These are phyloP conservation scores for Caretta caretta DNA, from an alignment of 2,113 vertebrate species.

Conservation along the genomic window DNA sequence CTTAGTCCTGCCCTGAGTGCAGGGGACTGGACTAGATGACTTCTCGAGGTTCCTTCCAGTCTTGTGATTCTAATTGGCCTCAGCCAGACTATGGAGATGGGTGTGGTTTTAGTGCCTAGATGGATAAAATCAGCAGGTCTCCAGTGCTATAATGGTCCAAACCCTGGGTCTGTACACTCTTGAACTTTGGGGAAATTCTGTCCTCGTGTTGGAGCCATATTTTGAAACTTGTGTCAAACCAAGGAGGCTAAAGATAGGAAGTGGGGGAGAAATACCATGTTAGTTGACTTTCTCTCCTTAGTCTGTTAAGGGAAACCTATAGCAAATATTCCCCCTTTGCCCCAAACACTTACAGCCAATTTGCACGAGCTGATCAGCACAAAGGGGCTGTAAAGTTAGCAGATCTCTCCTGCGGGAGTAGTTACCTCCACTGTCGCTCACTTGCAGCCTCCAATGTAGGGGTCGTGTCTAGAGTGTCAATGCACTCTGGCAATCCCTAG, in stretches of 20 bases:
- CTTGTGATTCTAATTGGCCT: not conserved
- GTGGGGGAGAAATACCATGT: not conserved
- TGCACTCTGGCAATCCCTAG: not conserved
- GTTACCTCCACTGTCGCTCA: not conserved
- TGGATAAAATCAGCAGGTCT: not conserved
- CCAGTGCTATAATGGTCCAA: not conserved
- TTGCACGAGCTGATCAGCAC: not conserved
- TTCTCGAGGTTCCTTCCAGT: too few relatives aligned
- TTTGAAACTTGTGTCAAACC: not conserved
- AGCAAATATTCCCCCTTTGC: not conserved
- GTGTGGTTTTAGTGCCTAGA: not conserved
- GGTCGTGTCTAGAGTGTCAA: not conserved
- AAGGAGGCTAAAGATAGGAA: not conserved
- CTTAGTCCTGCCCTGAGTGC: too few relatives aligned
- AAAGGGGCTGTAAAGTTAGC: not conserved
- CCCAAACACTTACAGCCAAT: not conserved
- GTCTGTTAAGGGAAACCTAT: not conserved
- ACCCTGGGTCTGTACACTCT: not conserved
- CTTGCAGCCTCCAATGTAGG: not conserved
- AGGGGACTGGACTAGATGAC: too few relatives aligned
- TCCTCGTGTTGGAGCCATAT: not conserved
- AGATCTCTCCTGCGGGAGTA: not conserved
- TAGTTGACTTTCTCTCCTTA: not conserved
- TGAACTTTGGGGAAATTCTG: not conserved
- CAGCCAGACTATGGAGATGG: not conserved